Base-by-base conservation (phyloP, 2,797 vertebrate genomes). In the Smutsia temminckii region DNA sequence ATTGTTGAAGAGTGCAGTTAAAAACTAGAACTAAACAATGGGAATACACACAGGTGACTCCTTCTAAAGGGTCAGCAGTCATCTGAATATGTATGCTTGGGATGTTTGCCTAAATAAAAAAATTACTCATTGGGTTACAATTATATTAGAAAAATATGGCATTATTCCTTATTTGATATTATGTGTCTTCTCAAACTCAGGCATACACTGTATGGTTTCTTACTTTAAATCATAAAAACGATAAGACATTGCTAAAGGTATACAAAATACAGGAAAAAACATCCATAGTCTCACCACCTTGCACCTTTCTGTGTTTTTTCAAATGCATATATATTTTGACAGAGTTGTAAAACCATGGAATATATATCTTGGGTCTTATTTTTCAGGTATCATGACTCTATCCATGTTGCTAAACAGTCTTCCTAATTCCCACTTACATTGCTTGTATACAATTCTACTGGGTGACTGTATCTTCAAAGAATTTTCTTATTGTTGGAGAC, bases 91-190 rank as follows among this genome's bases (percentile, higher is more conserved):
- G 8, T 61, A 57, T 71, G n/a, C 51, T 55, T 85, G 61, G 77
- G 27, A 64, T 40, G 12, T 29, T 71, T 72, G 46, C 37, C 63
- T 74, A 53, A 69, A 57, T 51, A 89, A 83, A 59, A 77, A 71
- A 57, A 21, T 13, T 16, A 51, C 6, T 78, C 20, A 9, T 0
- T 80, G 18, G 63, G 42, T 29, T 83, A 53, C 84, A 57, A 85
- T 75, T 86, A 66, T 61, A 78, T 29, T 69, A 25, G 32, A 85
- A 95, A 95, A 77, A 88, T 40, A 81, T 0, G 59, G 25, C 20
- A 40, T 93, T 84, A 78, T 55, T 93, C 42, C 32, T 94, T 34
- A 95, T 37, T 85, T 94, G 57, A 64, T 66, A 86, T 85, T 83
- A 68, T n/a, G 18, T 75, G 42, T 69, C 20, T 93, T 87, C 61